phyloP scores from a whole-genome alignment of 92 coral and sea anemone genomes.

The Micromussa lordhowensis region DNA sequence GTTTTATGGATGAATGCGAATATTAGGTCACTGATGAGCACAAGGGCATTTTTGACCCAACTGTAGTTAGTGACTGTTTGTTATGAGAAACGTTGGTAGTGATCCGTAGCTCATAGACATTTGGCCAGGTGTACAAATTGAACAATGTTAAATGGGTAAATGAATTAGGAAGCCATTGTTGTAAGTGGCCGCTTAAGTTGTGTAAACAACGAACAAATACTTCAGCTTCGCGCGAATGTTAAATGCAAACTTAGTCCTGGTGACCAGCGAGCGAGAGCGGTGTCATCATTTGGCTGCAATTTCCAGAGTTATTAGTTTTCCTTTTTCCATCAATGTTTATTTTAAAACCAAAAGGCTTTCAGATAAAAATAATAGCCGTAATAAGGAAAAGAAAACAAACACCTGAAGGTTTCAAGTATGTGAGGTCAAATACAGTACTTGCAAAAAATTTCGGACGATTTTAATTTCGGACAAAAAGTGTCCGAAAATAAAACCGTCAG shows the following conservation, averaged over 20 bases:
- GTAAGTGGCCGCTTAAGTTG: background rate
- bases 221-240: background rate
- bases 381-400: background rate
- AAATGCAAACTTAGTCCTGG: too few relatives aligned
- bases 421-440: background rate
- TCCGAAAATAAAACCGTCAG: too few relatives aligned
- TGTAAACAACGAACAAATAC: background rate
- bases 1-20: background rate
- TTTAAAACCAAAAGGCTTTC: background rate
- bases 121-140: background rate
- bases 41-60: background rate
- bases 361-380: too few relatives aligned
- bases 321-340: background rate
- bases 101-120: too few relatives aligned
- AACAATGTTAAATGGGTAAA: background rate
- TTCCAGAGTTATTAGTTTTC: background rate
- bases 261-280: background rate
- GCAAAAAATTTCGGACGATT: too few relatives aligned
- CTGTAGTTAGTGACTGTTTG: background rate
- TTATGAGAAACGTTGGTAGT: background rate
- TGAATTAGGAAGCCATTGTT: background rate
- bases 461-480: too few relatives aligned
- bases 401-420: background rate
- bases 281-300: background rate
- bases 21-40: background rate